Evolutionary conservation across 2,113 vertebrate species (phyloP).

Genomic region (Paraplagusia blochii): DNA sequence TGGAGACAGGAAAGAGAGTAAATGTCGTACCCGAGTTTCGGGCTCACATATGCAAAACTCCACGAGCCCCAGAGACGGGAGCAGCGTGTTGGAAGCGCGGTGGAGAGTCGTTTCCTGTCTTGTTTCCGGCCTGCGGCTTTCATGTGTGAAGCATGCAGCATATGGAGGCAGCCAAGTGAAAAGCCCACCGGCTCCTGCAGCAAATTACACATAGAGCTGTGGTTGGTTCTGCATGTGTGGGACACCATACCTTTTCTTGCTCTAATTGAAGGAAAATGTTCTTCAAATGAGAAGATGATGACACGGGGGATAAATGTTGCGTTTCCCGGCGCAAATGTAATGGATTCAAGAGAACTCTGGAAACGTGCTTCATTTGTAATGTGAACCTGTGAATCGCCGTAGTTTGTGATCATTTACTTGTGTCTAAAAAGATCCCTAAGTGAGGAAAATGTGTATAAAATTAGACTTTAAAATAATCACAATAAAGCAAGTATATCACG

Average conservation of each 20-base stretch:
- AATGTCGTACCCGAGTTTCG: no score
- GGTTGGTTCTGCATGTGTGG: constrained; percentile 16
- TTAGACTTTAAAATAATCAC: no score
- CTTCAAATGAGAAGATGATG: background rate
- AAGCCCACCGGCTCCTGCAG: constrained; percentile 50
- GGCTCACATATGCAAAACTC: constrained; percentile 40
- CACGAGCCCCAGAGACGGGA: constrained; percentile 46
- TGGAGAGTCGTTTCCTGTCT: constrained; percentile 54
- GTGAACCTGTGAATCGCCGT: no score
- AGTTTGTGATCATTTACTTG: no score
- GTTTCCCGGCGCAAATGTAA: no score
- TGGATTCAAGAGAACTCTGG: no score
- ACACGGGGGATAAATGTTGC: background rate
- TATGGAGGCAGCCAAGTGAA: constrained; percentile 69
- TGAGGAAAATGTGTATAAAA: no score
- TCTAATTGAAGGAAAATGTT: background rate
- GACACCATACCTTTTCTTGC: constrained; percentile 5
- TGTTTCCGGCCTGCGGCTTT: constrained; percentile 58
- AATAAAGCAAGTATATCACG: no score
- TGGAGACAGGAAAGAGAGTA: no score
- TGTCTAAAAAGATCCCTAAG: no score
- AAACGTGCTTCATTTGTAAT: no score
- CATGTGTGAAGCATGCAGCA: constrained; percentile 67
- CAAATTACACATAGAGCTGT: constrained; percentile 40
- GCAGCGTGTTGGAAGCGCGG: constrained; percentile 36